Percentiles rank a stretch among this genome's conserved stretches.
Evolutionary conservation across 2,888 invertebrate species (phyloP).

Genomic region (Erebia epiphron): DNA sequence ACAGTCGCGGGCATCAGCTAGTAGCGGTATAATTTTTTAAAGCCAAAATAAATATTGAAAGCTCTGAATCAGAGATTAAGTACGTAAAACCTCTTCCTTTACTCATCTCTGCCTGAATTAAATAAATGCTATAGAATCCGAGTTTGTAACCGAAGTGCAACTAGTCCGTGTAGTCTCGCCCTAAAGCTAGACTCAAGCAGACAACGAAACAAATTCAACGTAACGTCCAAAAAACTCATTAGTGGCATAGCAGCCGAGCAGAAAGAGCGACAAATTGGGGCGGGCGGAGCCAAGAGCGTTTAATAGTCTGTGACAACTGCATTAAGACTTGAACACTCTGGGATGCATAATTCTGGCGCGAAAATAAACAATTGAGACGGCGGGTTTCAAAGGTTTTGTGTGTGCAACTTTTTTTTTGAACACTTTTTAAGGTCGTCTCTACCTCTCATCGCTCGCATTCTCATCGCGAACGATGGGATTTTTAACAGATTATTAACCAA

Average conservation of each 20-base stretch:
- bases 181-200: slow-evolving; percentile 35
- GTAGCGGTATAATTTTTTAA: too few relatives aligned
- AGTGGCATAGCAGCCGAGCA: slow-evolving; percentile 43
- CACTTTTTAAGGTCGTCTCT: not conserved
- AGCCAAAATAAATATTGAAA: too few relatives aligned
- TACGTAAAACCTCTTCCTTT: too few relatives aligned
- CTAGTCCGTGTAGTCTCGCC: not conserved
- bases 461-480: too few relatives aligned
- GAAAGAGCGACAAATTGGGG: slow-evolving; percentile 49
- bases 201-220: slow-evolving; percentile 45
- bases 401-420: not conserved
- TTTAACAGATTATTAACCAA: too few relatives aligned
- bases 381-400: slow-evolving; percentile 21
- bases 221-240: slow-evolving; percentile 53
- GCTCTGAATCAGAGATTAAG: too few relatives aligned
- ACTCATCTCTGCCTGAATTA: too few relatives aligned
- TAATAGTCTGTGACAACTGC: slow-evolving; percentile 50
- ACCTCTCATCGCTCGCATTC: too few relatives aligned
- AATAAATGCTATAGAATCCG: too few relatives aligned
- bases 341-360: slow-evolving; percentile 36
- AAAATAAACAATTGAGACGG: slow-evolving; percentile 28
- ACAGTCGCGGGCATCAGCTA: too few relatives aligned
- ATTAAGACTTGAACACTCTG: slow-evolving; percentile 41
- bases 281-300: slow-evolving; percentile 46
- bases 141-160: not conserved